A percentile compares a stretch with the other conserved stretches of the same genome.
phyloP scores from a whole-genome alignment of 37 sponge, comb jelly and placozoan genomes.

The Ephydatia muelleri region DNA sequence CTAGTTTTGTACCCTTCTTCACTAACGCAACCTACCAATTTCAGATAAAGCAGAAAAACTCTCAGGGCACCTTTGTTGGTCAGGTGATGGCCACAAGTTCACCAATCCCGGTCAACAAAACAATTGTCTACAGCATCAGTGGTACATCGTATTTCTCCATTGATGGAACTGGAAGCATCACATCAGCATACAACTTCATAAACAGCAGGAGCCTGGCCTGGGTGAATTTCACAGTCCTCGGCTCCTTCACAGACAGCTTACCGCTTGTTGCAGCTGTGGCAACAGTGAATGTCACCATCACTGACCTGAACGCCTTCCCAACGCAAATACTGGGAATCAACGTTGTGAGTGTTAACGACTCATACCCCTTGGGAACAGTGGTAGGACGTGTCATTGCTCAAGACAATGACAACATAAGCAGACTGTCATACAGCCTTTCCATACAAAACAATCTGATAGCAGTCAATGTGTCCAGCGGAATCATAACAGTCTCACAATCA shows the following conservation, averaged over 20 bases:
- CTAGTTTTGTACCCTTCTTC: constrained; percentile 64
- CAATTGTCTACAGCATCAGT: constrained; percentile 30
- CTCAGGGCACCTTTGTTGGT: not conserved
- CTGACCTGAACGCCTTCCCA: constrained; percentile 41
- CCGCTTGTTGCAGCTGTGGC: constrained; percentile 27
- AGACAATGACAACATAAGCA: constrained; percentile 54
- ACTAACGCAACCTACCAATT: constrained; percentile 18
- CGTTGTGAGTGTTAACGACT: constrained; percentile 18
- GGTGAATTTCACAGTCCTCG: constrained; percentile 6
- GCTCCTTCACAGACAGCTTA: constrained; percentile 22
- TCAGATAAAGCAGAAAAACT: constrained; percentile 27
- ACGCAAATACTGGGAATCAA: constrained; percentile 13
- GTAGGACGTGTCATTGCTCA: constrained; percentile 36
- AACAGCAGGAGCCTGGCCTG: constrained; percentile 8
- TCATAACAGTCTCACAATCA: constrained; percentile 18
- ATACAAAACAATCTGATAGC: constrained; percentile 24
- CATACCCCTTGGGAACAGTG: not conserved
- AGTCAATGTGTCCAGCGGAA: constrained; percentile 34
- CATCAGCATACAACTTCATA: not conserved
- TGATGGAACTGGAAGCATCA: constrained; percentile 43
- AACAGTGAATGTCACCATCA: constrained; percentile 29
- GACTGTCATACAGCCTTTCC: constrained; percentile 23
- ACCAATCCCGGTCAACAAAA: constrained; percentile 16
- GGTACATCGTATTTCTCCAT: constrained; percentile 28
- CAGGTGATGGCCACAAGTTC: constrained; percentile 22